Evolutionary conservation across 2,888 invertebrate genomes (phyloP), one percentile per base, ranked within the genome.

Genomic region (Nycteola revayana): DNA sequence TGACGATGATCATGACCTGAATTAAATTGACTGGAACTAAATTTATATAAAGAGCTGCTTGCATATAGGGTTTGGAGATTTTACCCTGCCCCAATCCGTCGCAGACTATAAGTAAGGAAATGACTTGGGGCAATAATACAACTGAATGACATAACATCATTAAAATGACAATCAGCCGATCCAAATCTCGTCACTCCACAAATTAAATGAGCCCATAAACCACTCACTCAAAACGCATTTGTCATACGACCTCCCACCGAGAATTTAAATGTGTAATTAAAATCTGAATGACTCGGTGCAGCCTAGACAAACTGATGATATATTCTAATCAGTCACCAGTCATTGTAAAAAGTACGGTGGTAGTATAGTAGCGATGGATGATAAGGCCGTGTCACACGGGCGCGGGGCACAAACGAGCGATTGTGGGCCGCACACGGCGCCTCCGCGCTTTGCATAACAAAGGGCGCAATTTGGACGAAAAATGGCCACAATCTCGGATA

Each of bases 381-480:
- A 87, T 87, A 87, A 82, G 68, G 64, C 66, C 51, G 70, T 70
- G 82, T 80, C 77, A 78, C 82, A 77, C 78, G 71, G 72, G 69
- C 61, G 66, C 63, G 61, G 66, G 68, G 66, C 78, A 72, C 69
- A 77, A 75, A 77, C 79, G 75, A 75, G 66, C 78, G 80, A 72
- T 74, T 72, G 79, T 70, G 64, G 82, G 71, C 87, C 87, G 86
- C 87, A 88, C 87, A 88, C 86, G 76, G 86, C 77, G 86, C 75
- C 63, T 67, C 73, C 81, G 79, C 84, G 80, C 85, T 87, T 86
- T 86, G 87, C 87, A 86, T 87, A 83, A 88, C 86, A 88, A 88
- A 87, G 81, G 76, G 72, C 72, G 84, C 85, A 88, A 86, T 88
- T 88, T 86, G 86, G 86, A 83, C 69, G 85, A 83, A 84, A 87